Percentiles rank a stretch among this genome's conserved stretches.
phyloP scores from a whole-genome alignment of 2,113 vertebrate genomes.

The Pygathrix nemaeus region DNA sequence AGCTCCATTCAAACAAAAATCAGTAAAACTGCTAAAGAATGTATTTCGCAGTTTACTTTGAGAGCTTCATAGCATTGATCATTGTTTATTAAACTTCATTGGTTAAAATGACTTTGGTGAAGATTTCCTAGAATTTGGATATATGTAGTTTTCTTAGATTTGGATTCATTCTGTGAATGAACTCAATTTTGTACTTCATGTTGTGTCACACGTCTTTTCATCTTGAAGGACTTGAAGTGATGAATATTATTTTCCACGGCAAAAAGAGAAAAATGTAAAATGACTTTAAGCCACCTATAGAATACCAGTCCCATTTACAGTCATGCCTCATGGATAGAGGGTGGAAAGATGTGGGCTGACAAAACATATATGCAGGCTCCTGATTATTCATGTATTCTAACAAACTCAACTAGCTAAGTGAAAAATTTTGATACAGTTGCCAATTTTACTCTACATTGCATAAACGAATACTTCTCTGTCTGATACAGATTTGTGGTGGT shows the following conservation, averaged over 20 bases:
- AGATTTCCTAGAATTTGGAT: background rate
- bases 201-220: background rate
- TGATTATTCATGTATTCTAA: background rate
- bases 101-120: conserved; percentile 13
- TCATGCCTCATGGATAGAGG: background rate
- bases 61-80: background rate
- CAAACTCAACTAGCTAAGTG: background rate
- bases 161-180: conserved; percentile 3
- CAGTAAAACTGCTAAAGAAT: conserved; percentile 28
- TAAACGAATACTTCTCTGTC: background rate
- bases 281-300: background rate
- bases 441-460: background rate
- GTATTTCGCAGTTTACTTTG: background rate
- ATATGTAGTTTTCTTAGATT: background rate
- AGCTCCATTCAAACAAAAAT: conserved; percentile 41
- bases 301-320: background rate
- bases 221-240: conserved; percentile 12
- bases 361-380: background rate
- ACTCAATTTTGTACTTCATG: conserved; percentile 14
- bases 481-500: conserved; percentile 93
- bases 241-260: background rate
- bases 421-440: background rate
- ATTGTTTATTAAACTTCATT: conserved; percentile 41
- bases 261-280: conserved; percentile 36
- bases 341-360: background rate